A percentile compares a stretch with the other conserved stretches of the same genome.
These are phyloP conservation scores for Apostichopus parvimensis DNA, from an alignment of 35 echinoderm and acorn worm genomes.

Conservation along the genomic window DNA sequence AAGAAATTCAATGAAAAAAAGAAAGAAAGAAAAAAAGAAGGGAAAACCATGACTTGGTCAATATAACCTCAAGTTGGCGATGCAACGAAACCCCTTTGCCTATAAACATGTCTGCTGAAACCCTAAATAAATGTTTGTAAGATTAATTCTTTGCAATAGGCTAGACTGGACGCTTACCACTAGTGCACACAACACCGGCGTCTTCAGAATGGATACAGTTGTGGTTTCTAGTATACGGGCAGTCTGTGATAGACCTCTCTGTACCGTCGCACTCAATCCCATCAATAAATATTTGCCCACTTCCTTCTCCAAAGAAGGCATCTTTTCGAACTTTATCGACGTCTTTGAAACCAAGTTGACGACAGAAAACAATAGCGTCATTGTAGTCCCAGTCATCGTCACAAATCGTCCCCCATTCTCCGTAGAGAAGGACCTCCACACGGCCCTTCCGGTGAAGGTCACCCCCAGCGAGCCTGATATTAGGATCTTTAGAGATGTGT, in stretches of 20 bases:
- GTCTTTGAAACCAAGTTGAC: constrained; percentile 40
- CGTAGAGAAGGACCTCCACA: constrained; percentile 43
- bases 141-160: no score
- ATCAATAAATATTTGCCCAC: not conserved
- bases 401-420: constrained; percentile 33
- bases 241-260: not conserved
- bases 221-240: not conserved
- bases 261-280: not conserved
- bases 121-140: no score
- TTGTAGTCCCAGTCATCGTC: constrained; percentile 2
- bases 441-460: not conserved
- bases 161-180: no score
- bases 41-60: no score
- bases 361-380: constrained; percentile 45
- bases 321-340: not conserved
- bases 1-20: no score
- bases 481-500: not conserved
- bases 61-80: no score
- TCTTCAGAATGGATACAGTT: not conserved
- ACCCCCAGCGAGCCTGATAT: not conserved
- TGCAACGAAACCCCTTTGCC: no score
- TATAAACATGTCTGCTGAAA: no score
- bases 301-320: not conserved
- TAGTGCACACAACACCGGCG: not conserved
- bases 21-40: no score